A percentile compares a stretch with the other conserved stretches of the same genome.
These are phyloP conservation scores for Microtus montanus DNA, from an alignment of 2,113 vertebrate species.

Conservation along the genomic window DNA sequence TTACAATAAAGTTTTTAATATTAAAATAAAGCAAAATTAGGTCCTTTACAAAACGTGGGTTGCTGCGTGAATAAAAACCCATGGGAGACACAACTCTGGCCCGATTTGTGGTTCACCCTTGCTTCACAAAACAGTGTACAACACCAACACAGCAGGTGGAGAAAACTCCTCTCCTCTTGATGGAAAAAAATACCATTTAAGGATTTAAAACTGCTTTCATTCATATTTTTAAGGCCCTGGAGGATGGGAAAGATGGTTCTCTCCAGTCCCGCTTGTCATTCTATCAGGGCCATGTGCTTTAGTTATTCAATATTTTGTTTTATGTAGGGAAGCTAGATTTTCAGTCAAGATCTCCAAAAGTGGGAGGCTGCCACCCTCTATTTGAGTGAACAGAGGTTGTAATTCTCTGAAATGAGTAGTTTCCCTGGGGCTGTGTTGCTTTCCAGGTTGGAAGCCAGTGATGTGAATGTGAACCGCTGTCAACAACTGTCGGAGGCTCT, in stretches of 20 bases:
- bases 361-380: neutral
- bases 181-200: neutral
- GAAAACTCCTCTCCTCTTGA: neutral
- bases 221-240: neutral
- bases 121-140: neutral
- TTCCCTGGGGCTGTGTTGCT: slow-evolving; percentile 25
- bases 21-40: neutral
- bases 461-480: slow-evolving; percentile 47
- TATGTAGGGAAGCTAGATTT: neutral
- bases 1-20: neutral
- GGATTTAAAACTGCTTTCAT: neutral
- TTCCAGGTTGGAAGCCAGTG: slow-evolving; percentile 63
- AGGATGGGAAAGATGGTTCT: neutral
- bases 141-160: neutral
- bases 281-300: neutral
- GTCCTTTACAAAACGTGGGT: neutral
- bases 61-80: neutral
- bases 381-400: neutral
- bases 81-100: neutral
- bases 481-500: slow-evolving; percentile 49
- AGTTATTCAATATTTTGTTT: neutral
- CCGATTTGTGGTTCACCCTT: neutral
- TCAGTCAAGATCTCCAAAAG: neutral
- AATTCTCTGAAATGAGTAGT: neutral
- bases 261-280: neutral